These are phyloP conservation scores for Odontomyia ornata DNA, from an alignment of 2,888 invertebrate species.

Conservation along the genomic window DNA sequence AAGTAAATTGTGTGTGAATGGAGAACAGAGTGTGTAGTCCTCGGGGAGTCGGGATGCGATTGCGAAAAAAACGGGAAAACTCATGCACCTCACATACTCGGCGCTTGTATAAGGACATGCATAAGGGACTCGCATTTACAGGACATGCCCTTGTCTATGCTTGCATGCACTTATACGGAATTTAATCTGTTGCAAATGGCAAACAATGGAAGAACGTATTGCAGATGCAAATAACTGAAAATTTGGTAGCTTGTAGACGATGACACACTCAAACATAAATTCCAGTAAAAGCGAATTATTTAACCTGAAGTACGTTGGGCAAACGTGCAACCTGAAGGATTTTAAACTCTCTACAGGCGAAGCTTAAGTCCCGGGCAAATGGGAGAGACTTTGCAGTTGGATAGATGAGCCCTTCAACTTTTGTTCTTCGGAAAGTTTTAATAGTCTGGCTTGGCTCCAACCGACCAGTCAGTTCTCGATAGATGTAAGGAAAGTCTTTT, in stretches of 20 bases:
- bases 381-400: not conserved
- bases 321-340: not conserved
- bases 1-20: slow-evolving; percentile 45
- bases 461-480: not conserved
- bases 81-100: not conserved
- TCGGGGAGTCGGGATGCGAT: slow-evolving; percentile 17
- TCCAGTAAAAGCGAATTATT: slow-evolving; percentile 12
- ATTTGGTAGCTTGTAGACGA: slow-evolving; percentile 17
- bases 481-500: not conserved
- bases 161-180: not conserved
- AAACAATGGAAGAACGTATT: slow-evolving; percentile 38
- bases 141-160: not conserved
- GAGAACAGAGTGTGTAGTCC: not conserved
- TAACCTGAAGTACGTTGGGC: not conserved
- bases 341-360: not conserved
- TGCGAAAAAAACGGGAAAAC: slow-evolving; percentile 16
- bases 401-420: not conserved
- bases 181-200: slow-evolving; percentile 43
- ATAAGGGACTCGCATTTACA: not conserved
- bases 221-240: slow-evolving; percentile 39
- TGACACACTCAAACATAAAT: not conserved
- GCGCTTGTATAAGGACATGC: not conserved
- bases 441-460: not conserved
- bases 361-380: not conserved
- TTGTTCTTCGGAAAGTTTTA: not conserved